Evolutionary conservation across 2,888 invertebrate genomes (phyloP), one percentile per base, ranked within the genome.

Genomic region (Vesta saturnalis): DNA sequence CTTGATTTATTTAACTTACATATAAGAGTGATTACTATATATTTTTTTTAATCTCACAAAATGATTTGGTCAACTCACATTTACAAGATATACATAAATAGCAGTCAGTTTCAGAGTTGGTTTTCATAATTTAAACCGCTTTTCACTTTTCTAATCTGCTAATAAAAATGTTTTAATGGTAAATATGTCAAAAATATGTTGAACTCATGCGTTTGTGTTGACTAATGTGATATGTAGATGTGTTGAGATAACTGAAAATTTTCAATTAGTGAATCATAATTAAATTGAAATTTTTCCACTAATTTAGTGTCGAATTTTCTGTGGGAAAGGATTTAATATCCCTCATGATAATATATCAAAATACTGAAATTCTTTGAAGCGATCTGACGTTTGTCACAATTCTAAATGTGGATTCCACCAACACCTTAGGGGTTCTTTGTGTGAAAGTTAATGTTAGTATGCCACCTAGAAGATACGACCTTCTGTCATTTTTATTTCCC

Each of bases 401-500:
- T 43, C 14, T 12, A 43, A 19, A 52, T 19, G n/a, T n/a, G 19
- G 8, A 49, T 49, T 49, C 15, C 14, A 15, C 56, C 16, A 4
- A 35, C 56, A 23, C 56, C 15, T 56, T 23, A 56, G 56, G 56
- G 56, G 56, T 22, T 35, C 56, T 56, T 56, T 23, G 16, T 56
- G 56, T 56, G 21, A 35, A 56, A 56, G 15, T 35, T 56, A 49
- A 49, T 49, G 49, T 49, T 49, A 10, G 16, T 18, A 12, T 56
- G 14, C 56, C 56, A 56, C 35, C 56, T 56, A 56, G 15, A 12
- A 52, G 56, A 21, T 14, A 15, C 23, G 56, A 56, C 30, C 21
- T 22, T 2, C 5, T 22, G 23, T 18, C 56, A 56, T 30, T 18
- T 19, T 19, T 52, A 52, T 19, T n/a, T n/a, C n/a, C n/a, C n/a